Conservation (phyloP, 2,113 vertebrate species). For the Thymallus thymallus region DNA sequence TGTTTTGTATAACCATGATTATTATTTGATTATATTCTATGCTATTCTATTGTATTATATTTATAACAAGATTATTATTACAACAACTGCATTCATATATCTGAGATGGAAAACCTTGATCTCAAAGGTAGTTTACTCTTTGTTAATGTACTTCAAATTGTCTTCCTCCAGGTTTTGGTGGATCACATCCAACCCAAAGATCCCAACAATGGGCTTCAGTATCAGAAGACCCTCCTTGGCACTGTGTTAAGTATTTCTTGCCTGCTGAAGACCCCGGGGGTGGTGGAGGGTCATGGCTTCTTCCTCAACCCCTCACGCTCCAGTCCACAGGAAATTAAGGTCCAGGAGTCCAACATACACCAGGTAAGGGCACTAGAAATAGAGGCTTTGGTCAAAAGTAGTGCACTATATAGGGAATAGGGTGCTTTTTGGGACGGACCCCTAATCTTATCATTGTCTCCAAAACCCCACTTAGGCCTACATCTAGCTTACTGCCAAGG, state of each 20-base stretch:
- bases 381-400: too few relatives aligned
- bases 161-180: conserved; percentile 81
- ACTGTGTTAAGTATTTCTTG: conserved; percentile 87
- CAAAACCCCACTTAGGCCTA: too few relatives aligned
- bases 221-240: conserved; percentile 92
- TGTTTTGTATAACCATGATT: not conserved
- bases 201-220: conserved; percentile 87
- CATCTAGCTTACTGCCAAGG: too few relatives aligned
- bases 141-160: not conserved
- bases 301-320: conserved; percentile 92
- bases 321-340: conserved; percentile 94
- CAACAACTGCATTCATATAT: too few relatives aligned
- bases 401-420: too few relatives aligned
- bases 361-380: conserved; percentile 74
- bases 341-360: conserved; percentile 96
- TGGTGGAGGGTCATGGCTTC: conserved; percentile 92
- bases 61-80: too few relatives aligned
- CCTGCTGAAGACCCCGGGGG: conserved; percentile 90
- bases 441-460: too few relatives aligned
- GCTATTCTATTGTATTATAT: too few relatives aligned
- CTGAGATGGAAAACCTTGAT: too few relatives aligned
- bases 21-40: too few relatives aligned
- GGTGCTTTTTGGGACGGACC: too few relatives aligned
- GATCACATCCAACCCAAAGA: conserved; percentile 95
- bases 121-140: too few relatives aligned